Conservation (phyloP, 2,888 invertebrate species). For the Agrochola circellaris region DNA sequence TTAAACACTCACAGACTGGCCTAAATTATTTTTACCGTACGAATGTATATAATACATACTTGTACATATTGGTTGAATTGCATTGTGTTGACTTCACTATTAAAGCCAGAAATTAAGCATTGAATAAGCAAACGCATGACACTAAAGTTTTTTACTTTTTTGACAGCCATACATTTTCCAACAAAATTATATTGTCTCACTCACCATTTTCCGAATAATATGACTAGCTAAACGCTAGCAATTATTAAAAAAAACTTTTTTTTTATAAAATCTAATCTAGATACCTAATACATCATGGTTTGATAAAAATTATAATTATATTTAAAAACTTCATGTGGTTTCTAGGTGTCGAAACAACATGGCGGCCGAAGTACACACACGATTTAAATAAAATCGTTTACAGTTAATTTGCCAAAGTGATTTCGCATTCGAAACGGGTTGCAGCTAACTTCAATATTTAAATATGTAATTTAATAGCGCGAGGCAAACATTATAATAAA, state of each 20-base stretch:
- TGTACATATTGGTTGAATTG: not conserved
- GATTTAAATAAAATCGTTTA: constrained; percentile 33
- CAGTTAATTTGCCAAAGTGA: constrained; percentile 42
- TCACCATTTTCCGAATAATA: not conserved
- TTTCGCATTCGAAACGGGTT: constrained; percentile 23
- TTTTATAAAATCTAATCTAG: too few relatives aligned
- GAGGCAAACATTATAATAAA: constrained; percentile 42
- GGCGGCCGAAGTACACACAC: not conserved
- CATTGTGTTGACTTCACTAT: not conserved
- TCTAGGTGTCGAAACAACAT: not conserved
- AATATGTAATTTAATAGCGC: constrained; percentile 25
- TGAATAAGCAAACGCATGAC: not conserved
- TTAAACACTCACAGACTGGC: not conserved
- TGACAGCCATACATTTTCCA: not conserved
- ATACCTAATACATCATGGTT: too few relatives aligned
- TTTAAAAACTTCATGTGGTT: not conserved
- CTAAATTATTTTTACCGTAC: not conserved
- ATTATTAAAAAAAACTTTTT: not conserved
- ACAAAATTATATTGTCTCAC: too few relatives aligned
- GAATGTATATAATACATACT: too few relatives aligned
- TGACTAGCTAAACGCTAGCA: not conserved
- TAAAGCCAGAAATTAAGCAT: not conserved
- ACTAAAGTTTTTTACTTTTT: not conserved
- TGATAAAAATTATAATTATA: too few relatives aligned
- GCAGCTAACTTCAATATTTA: constrained; percentile 45